Percentiles rank a stretch among this genome's conserved stretches.
Conservation (phyloP, 2,797 vertebrate genomes). For the Microtus californicus region DNA sequence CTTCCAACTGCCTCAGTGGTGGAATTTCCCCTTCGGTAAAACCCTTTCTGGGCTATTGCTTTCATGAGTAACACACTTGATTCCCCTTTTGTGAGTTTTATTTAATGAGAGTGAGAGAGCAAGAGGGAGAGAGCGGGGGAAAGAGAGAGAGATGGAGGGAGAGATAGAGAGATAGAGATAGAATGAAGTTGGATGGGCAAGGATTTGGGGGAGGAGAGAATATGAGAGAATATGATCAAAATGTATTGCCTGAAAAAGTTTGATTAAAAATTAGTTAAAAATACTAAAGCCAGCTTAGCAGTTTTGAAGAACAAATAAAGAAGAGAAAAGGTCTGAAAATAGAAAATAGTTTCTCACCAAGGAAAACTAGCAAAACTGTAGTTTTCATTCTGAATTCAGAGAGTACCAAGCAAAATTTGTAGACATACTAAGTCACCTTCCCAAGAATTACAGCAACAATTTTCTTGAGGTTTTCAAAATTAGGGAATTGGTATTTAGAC, state of each 20-base stretch:
- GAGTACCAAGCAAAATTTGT: constrained; percentile 47
- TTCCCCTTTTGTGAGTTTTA: constrained; percentile 60
- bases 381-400: constrained; percentile 17
- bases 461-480: constrained; percentile 53
- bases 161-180: not conserved
- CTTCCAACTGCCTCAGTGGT: constrained; percentile 80
- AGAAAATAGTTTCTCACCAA: constrained; percentile 51
- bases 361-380: constrained; percentile 31
- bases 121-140: not conserved
- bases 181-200: not conserved
- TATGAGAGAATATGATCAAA: not conserved
- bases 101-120: constrained; percentile 25
- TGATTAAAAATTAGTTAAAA: not conserved
- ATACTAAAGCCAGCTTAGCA: constrained; percentile 55
- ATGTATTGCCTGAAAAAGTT: not conserved
- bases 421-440: not conserved
- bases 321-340: constrained; percentile 29
- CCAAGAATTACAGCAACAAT: not conserved
- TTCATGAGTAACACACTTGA: constrained; percentile 45
- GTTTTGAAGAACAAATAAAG: constrained; percentile 56
- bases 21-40: constrained; percentile 77
- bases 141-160: too few relatives aligned
- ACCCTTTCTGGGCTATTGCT: constrained; percentile 77
- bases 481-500: not conserved
- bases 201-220: too few relatives aligned